Base-by-base conservation (phyloP, 2,888 invertebrate genomes). In the Micoletzkya japonica region DNA sequence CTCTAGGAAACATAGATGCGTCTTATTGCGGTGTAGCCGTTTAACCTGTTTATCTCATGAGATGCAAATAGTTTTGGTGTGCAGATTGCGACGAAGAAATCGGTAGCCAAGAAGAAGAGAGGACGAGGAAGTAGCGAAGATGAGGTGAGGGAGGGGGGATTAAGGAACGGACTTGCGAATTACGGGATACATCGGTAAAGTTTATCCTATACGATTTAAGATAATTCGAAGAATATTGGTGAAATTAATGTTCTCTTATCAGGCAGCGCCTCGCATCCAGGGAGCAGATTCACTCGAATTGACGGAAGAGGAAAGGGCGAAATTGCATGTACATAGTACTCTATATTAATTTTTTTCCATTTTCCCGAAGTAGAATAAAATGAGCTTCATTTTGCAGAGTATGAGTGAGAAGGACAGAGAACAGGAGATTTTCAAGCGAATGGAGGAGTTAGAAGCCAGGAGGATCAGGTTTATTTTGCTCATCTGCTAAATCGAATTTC, bases 331-430 rank as follows among this genome's bases (percentile, higher is more conserved):
- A 26, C 24, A 44, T 61, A 24, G 17, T 28, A n/a, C 20, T 34
- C 6, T 30, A 2, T 1, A n/a, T 30, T 20, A 30, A 20, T 0
- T 36, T 10, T 6, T 61, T 4, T 61, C 17, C 30, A 30, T 24
- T 30, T 59, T 30, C 14, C 7, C 7, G 20, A 34, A 6, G 10
- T 32, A n/a, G 2, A 56, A 56, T 20, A 32, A 30, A n/a, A 59
- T 4, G 7, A 10, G 6, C 24, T 4, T 36, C 1, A 88, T 93
- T 0, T 88, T 97, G 57, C 94, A 93, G 17, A 91, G 92, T 74
- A 91, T 97, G 90, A 95, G 95, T 0, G 97, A 97, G 86, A 95
- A 94, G 84, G 96, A 97, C 86, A 89, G 97, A 56, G 97, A 98
- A 88, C 94, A 95, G 70, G 96, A 96, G 87, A 92, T 98, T 79